Conservation (phyloP, 1,140 invertebrate genomes). For the Stenopsyche tienmushanensis region DNA sequence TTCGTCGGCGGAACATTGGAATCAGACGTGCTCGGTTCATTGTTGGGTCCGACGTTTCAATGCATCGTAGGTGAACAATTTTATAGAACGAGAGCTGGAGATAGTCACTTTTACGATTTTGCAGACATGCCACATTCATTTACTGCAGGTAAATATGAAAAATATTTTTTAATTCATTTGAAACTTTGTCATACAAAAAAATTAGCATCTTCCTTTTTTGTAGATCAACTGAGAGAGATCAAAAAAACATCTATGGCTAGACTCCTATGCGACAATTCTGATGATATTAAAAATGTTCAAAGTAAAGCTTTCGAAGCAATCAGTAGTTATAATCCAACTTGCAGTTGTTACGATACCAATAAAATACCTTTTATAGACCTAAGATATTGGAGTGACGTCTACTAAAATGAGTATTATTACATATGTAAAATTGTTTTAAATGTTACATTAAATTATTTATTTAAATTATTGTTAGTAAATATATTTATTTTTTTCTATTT, state of each 20-base stretch:
- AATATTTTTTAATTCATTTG: background rate
- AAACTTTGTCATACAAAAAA: background rate
- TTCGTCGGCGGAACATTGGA: constrained; percentile 85
- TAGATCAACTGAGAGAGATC: constrained; percentile 52
- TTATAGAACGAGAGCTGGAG: constrained; percentile 77
- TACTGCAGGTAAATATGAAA: constrained; percentile 62
- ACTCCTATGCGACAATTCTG: constrained; percentile 51
- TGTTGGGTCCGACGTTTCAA: constrained; percentile 88
- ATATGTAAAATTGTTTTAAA: background rate
- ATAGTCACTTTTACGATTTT: constrained; percentile 83
- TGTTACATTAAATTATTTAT: background rate
- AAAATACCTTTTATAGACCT: constrained; percentile 31
- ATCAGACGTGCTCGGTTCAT: constrained; percentile 69
- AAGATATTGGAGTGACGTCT: constrained; percentile 34
- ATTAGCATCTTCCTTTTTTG: constrained; percentile 22
- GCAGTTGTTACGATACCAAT: constrained; percentile 15
- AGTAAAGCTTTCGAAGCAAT: constrained; percentile 49
- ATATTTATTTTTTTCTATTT: background rate
- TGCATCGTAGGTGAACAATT: constrained; percentile 91
- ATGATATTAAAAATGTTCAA: constrained; percentile 47
- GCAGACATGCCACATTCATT: constrained; percentile 65
- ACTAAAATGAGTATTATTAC: constrained; percentile 1
- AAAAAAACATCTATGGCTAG: constrained; percentile 50
- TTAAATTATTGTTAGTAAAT: background rate
- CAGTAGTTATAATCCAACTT: constrained; percentile 45